phyloP scores from a whole-genome alignment of 2,113 vertebrate species.

The Cavia aperea region DNA sequence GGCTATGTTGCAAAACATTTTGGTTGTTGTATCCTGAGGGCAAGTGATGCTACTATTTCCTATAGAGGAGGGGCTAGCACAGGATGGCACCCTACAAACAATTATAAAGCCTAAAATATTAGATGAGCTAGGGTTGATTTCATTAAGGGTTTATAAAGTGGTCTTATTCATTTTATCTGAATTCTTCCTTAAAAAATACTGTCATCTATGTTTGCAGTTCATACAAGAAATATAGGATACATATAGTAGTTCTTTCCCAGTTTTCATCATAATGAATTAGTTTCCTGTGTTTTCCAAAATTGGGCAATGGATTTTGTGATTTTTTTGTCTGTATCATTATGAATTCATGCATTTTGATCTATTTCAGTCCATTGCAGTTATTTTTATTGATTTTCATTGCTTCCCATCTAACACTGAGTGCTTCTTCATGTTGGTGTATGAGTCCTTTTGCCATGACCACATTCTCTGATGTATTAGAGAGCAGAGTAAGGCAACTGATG shows the following conservation, averaged over 20 bases:
- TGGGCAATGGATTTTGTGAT: not conserved
- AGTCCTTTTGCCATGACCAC: not conserved
- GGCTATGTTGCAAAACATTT: not conserved
- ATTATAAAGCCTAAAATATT: not conserved
- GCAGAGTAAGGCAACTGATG: not conserved
- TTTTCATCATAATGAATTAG: constrained; percentile 28
- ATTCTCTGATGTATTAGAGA: not conserved
- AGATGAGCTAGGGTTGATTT: not conserved
- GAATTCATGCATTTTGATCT: constrained; percentile 1
- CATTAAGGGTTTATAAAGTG: not conserved
- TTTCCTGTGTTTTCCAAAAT: constrained; percentile 19
- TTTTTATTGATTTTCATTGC: constrained; percentile 17
- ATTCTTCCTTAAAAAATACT: constrained; percentile 7
- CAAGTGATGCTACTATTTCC: not conserved
- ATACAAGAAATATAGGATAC: not conserved
- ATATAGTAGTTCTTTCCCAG: not conserved
- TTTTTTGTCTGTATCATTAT: constrained; percentile 13
- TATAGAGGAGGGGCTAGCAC: not conserved
- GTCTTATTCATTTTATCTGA: not conserved
- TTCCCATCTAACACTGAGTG: not conserved
- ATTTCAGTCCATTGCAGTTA: not conserved
- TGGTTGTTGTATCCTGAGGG: not conserved
- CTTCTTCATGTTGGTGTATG: not conserved
- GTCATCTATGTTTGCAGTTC: constrained; percentile 16
- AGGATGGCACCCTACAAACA: not conserved